These are phyloP conservation scores for Anoplius nigerrimus DNA, from an alignment of 2,888 invertebrate species.

Conservation along the genomic window DNA sequence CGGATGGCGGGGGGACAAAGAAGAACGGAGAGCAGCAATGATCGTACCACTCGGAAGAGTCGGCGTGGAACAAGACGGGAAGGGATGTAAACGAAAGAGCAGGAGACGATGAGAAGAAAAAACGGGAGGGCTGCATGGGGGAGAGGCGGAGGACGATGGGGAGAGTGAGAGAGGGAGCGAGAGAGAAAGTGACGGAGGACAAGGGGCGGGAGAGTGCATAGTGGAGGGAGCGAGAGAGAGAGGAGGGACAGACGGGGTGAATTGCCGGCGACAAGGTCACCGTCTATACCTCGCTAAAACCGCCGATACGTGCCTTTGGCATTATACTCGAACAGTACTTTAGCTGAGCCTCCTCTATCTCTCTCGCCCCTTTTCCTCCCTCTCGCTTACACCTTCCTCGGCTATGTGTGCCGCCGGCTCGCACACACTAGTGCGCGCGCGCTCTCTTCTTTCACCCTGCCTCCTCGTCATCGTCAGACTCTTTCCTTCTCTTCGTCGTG, in stretches of 20 bases:
- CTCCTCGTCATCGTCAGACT: slow-evolving; percentile 9
- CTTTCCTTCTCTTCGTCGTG: neutral
- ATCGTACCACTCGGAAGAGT: slow-evolving; percentile 24
- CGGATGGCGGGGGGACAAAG: slow-evolving; percentile 39
- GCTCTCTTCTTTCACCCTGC: slow-evolving; percentile 11
- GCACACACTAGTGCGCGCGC: neutral
- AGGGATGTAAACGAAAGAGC: slow-evolving; percentile 6
- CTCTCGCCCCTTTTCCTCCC: slow-evolving; percentile 17
- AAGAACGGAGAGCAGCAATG: slow-evolving; percentile 22
- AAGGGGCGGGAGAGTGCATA: slow-evolving; percentile 29
- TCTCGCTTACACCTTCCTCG: neutral
- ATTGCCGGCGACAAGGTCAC: slow-evolving; percentile 74
- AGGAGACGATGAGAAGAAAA: slow-evolving; percentile 33
- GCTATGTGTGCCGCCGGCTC: neutral
- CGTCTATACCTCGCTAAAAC: slow-evolving; percentile 68
- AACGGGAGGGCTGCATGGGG: slow-evolving; percentile 28
- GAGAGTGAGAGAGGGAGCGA: slow-evolving; percentile 33
- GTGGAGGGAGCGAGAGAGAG: slow-evolving; percentile 40
- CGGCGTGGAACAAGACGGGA: neutral
- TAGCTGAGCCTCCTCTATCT: slow-evolving; percentile 49
- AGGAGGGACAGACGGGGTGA: slow-evolving; percentile 71
- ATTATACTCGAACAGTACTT: slow-evolving; percentile 63
- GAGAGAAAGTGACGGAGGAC: slow-evolving; percentile 31
- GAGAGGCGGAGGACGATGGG: slow-evolving; percentile 29
- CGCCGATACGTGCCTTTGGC: slow-evolving; percentile 64